These are phyloP conservation scores for Acinonyx jubatus DNA, from an alignment of 2,113 vertebrate species.

Conservation along the genomic window DNA sequence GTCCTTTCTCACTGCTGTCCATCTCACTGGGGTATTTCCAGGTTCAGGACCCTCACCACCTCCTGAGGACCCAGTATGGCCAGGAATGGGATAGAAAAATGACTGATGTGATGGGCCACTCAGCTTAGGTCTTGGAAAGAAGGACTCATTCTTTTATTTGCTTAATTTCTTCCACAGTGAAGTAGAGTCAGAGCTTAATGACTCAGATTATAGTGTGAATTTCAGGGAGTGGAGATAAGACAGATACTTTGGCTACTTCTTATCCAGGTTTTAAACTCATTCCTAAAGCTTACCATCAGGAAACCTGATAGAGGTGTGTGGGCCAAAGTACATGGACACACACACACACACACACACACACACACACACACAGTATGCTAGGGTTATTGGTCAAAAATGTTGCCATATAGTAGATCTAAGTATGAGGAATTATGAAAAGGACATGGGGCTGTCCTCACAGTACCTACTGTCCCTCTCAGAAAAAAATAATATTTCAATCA, in stretches of 20 bases:
- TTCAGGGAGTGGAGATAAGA: not conserved
- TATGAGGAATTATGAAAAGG: not conserved
- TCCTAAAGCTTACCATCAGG: not conserved
- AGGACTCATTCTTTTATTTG: not conserved
- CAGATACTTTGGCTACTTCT: fast-evolving
- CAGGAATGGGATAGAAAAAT: not conserved
- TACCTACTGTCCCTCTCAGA: not conserved
- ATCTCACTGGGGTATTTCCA: not conserved
- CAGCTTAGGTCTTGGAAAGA: not conserved
- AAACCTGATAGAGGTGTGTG: not conserved
- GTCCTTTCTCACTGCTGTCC: too few species aligned
- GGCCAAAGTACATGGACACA: not conserved
- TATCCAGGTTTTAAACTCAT: not conserved
- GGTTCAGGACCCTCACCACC: not conserved
- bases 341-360: not conserved
- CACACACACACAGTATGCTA: not conserved
- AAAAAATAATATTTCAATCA: not conserved
- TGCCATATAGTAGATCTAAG: not conserved
- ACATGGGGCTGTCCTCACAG: not conserved
- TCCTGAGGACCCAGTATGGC: not conserved
- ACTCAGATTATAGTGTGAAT: not conserved
- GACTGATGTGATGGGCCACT: not conserved
- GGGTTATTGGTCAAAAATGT: not conserved
- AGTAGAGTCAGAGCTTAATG: not conserved
- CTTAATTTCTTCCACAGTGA: not conserved